Conservation (phyloP, 2,113 vertebrate genomes). For the Oreochromis niloticus region DNA sequence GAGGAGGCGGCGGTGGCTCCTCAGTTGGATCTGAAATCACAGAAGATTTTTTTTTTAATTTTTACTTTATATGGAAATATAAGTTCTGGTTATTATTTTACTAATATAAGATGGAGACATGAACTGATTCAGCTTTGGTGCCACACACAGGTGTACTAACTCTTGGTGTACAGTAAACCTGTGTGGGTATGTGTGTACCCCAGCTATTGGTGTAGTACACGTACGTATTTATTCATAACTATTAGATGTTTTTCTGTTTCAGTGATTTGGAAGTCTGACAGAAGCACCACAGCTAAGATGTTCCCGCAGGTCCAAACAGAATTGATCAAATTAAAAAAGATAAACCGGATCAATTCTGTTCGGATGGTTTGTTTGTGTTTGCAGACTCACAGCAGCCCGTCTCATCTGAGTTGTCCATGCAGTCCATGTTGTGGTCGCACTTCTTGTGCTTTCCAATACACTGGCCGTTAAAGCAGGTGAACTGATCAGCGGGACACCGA, state of each 20-base stretch:
- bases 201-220: neutral
- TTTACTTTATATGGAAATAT: neutral
- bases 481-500: constrained; percentile 86
- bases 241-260: neutral
- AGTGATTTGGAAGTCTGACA: neutral
- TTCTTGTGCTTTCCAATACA: constrained; percentile 94
- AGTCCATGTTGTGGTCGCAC: constrained; percentile 92
- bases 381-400: constrained; percentile 91
- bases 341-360: neutral
- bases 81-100: neutral
- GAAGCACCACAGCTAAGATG: neutral
- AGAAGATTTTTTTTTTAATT: neutral
- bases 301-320: neutral
- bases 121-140: neutral
- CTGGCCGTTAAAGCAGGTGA: constrained; percentile 87
- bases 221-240: neutral
- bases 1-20: constrained; percentile 84
- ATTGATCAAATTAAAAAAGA: neutral
- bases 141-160: neutral
- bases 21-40: constrained; percentile 82
- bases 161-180: neutral
- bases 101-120: neutral
- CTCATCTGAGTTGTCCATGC: constrained; percentile 90
- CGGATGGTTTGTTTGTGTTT: neutral
- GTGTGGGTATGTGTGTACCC: neutral